Base-by-base conservation (phyloP, 2,113 vertebrate species). In the Entomyzon cyanotis region DNA sequence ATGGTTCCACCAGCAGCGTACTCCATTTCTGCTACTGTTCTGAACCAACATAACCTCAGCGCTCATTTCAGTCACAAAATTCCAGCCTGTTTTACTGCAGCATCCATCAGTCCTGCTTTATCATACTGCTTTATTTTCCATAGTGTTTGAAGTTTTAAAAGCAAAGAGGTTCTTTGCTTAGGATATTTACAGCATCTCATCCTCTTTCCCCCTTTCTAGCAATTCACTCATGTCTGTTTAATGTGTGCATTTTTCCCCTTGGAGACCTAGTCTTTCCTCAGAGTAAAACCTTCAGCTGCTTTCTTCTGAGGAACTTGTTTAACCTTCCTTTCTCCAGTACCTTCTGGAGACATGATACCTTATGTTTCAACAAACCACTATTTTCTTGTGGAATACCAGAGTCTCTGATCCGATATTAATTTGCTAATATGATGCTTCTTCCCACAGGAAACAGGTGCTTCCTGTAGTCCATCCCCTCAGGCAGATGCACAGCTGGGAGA, bases 401-500 rank as follows among this genome's bases (percentile, higher is more conserved):
- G 53, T 53, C 62, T 91, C 58, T 49, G 21, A 55, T 62, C 23
- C 30, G n/a, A 25, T 91, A 41, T 41, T 55, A 70, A 55, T 35
- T 86, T 80, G 31, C 84, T 95, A 68, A 95, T 28, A 75, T 7
- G 59, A 14, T 76, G 65, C 22, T 89, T 89, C 22, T 93, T 94
- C 67, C 85, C 77, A 55, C 93, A 99, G 99, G 98, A 99, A 84
- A 93, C 94, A 46, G 98, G 97, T 33, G 97, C 98, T 47, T 97
- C 98, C 7, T 78, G 95, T 23, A 90, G 91, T 33, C 89, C 97
- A 47, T 97, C 98, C 12, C 97, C 97, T 39, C 96, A 98, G 23
- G 88, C 95, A 33, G 99, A 98, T 31, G 97, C 75, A 89, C 92
- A 97, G 55, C 42, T 96, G 82, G 97, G 98, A 31, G 99, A 99